Percentiles rank a stretch among this genome's conserved stretches.
These are phyloP conservation scores for Pyrgilauda ruficollis DNA, from an alignment of 2,113 vertebrate species.

Conservation along the genomic window DNA sequence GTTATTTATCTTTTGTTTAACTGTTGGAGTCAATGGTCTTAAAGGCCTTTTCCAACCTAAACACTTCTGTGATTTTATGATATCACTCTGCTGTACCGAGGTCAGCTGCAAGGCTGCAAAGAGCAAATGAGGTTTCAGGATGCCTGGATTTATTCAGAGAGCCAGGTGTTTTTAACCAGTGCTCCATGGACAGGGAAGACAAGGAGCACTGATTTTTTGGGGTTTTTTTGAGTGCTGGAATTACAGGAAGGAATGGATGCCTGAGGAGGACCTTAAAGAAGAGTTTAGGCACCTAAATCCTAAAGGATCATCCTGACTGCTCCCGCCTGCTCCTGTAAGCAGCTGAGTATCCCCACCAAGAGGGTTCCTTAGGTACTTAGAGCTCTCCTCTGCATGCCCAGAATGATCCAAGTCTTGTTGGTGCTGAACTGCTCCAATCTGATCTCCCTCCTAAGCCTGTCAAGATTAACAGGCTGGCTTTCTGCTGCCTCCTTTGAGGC, in stretches of 20 bases:
- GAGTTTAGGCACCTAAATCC: constrained; percentile 32
- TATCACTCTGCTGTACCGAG: neutral
- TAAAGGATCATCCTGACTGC: constrained; percentile 24
- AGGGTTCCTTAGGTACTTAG: constrained; percentile 40
- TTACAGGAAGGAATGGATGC: neutral
- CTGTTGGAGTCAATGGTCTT: neutral
- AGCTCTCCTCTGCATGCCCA: neutral
- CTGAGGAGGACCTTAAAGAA: neutral
- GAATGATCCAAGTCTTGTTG: constrained; percentile 28
- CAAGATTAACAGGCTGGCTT: neutral
- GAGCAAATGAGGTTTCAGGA: neutral
- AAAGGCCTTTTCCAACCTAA: neutral
- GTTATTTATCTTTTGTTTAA: neutral
- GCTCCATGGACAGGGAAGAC: neutral
- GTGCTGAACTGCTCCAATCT: constrained; percentile 34
- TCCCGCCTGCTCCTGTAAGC: neutral
- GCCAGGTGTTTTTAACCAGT: neutral
- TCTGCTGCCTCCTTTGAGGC: constrained; percentile 13
- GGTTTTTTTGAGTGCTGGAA: neutral
- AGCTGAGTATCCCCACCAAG: constrained; percentile 26
- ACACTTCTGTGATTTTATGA: neutral
- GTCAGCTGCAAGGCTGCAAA: neutral
- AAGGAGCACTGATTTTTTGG: neutral
- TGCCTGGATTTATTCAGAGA: neutral
- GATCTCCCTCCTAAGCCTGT: constrained; percentile 40